Evolutionary conservation across 2,888 invertebrate species (phyloP).

Genomic region (Hypomecis punctinalis): DNA sequence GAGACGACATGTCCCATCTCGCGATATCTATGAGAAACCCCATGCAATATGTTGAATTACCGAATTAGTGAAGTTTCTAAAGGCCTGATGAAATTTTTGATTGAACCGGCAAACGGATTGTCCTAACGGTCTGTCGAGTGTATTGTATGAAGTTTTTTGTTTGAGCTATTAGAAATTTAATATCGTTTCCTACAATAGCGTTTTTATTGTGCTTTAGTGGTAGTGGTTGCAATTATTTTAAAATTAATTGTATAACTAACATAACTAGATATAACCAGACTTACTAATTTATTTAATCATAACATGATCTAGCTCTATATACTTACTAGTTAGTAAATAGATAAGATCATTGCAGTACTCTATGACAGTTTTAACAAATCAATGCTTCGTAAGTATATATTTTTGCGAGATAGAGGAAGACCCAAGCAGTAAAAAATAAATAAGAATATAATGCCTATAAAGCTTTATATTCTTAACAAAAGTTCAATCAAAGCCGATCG

Average conservation of each 20-base stretch:
- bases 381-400: too few relatives aligned
- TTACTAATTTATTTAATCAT: too few relatives aligned
- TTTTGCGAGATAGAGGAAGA: too few relatives aligned
- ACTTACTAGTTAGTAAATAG: too few relatives aligned
- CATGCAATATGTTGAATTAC: constrained; percentile 83
- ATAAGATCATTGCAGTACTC: too few relatives aligned
- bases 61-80: constrained; percentile 81
- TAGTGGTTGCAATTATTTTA: background rate
- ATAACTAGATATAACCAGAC: background rate
- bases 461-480: too few relatives aligned
- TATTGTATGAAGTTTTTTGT: constrained; percentile 62
- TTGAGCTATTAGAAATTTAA: constrained; percentile 59
- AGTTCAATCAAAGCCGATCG: too few relatives aligned
- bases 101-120: constrained; percentile 80
- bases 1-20: too few relatives aligned
- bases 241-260: background rate
- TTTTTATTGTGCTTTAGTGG: background rate
- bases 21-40: constrained; percentile 49
- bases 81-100: constrained; percentile 82
- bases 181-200: constrained; percentile 46
- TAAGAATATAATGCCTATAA: too few relatives aligned
- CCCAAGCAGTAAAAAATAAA: too few relatives aligned
- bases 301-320: too few relatives aligned
- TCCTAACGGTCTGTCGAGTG: constrained; percentile 72
- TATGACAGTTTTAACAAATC: too few relatives aligned